Percentiles rank a stretch among this genome's conserved stretches.
phyloP scores from a whole-genome alignment of 2,888 invertebrate species.

The Orthosia gracilis region DNA sequence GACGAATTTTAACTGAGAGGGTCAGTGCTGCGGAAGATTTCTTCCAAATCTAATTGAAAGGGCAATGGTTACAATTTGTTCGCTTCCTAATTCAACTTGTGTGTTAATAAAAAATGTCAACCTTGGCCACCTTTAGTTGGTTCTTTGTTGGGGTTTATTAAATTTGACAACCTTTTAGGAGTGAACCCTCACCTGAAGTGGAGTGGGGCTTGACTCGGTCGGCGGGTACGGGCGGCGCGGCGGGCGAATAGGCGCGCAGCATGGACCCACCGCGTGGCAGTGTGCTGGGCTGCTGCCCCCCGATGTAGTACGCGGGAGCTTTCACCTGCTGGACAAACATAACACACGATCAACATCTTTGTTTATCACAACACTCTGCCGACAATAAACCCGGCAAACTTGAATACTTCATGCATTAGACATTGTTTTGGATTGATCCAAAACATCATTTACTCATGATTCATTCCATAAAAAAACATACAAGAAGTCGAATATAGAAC shows the following conservation, averaged over 20 bases:
- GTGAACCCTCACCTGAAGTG: conserved; percentile 72
- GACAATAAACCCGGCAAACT: background rate
- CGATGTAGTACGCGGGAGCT: conserved; percentile 94
- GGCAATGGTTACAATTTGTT: conserved; percentile 43
- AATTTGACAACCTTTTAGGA: conserved; percentile 31
- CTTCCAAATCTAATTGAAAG: conserved; percentile 42
- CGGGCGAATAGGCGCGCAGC: conserved; percentile 93
- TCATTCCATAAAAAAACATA: conserved; percentile 4
- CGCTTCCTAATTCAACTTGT: conserved; percentile 47
- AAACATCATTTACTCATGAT: conserved; percentile 25
- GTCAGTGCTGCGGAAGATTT: conserved; percentile 5
- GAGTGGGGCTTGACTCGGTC: conserved; percentile 91
- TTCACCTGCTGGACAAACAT: conserved; percentile 78
- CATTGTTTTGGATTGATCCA: conserved; percentile 23
- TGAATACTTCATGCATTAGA: conserved; percentile 1
- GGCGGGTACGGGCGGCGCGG: conserved; percentile 90
- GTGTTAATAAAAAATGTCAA: conserved; percentile 39
- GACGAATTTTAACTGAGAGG: conserved; percentile 3
- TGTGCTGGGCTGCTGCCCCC: conserved; percentile 91
- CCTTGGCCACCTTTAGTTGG: conserved; percentile 19
- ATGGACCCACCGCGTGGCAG: conserved; percentile 93
- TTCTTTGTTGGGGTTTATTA: conserved; percentile 35
- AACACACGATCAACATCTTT: conserved; percentile 22
- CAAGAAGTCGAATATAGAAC: no score
- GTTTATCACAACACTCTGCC: conserved; percentile 16